A percentile compares a stretch with the other conserved stretches of the same genome.
These are phyloP conservation scores for Acestrorhynchus altus DNA, from an alignment of 2,797 vertebrate genomes.

Conservation along the genomic window DNA sequence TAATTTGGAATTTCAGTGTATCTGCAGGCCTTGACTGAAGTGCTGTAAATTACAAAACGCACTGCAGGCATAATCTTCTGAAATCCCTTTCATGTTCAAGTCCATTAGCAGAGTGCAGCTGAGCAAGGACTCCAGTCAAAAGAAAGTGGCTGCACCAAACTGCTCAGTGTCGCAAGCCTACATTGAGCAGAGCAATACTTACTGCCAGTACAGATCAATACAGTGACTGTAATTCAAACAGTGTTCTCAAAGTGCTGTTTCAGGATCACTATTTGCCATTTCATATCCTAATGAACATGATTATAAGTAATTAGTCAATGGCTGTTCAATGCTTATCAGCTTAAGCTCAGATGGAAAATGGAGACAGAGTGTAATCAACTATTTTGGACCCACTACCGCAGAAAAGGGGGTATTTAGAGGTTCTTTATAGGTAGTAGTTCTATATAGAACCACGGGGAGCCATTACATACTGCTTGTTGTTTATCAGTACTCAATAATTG, in stretches of 20 bases:
- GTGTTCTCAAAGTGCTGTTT: not conserved
- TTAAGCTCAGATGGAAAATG: too few relatives aligned
- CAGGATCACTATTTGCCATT: not conserved
- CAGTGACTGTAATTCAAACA: conserved; percentile 5
- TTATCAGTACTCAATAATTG: too few relatives aligned
- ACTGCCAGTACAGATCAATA: conserved; percentile 43
- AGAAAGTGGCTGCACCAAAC: conserved; percentile 5
- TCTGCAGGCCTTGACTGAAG: not conserved
- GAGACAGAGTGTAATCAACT: too few relatives aligned
- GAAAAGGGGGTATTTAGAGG: too few relatives aligned
- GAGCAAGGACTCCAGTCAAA: conserved; percentile 38
- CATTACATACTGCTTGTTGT: too few relatives aligned
- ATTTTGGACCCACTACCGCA: too few relatives aligned
- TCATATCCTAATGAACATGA: not conserved
- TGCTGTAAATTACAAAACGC: conserved; percentile 32
- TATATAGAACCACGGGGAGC: too few relatives aligned
- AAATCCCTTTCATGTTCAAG: conserved; percentile 44
- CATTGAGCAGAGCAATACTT: conserved; percentile 52
- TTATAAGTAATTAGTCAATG: too few relatives aligned
- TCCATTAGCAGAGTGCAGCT: conserved; percentile 49
- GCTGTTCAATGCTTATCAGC: too few relatives aligned
- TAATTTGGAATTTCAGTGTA: conserved; percentile 16
- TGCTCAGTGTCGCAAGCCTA: not conserved
- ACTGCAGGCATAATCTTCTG: conserved; percentile 38
- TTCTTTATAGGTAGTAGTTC: too few relatives aligned